Evolutionary conservation across 2,797 vertebrate genomes (phyloP), one percentile per base, ranked within the genome.

Genomic region (Gymnoscopelus microlampas): DNA sequence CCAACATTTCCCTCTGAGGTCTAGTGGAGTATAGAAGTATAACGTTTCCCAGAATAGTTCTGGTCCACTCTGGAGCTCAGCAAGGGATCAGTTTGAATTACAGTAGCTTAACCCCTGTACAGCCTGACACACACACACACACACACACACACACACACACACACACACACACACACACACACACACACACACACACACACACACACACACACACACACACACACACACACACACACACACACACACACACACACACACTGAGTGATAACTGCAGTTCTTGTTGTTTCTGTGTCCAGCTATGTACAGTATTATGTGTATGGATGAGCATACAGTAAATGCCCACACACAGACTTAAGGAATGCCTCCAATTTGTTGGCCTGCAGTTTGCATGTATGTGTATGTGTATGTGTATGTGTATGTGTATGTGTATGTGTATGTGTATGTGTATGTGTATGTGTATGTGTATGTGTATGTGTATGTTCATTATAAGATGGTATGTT

Each of bases 41-140:
- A 44, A 61, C 44, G 51, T 66, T 29, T 80, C 89, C 80, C 67
- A 87, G 79, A 92, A 91, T 91, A 91, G 84, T 77, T 63, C 65
- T 62, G 53, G 51, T 73, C 66, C 71, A 60, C 63, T 82, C 54
- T 77, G 82, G 39, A 87, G 79, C 80, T 88, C 82, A 73, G 78
- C 71, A 64, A 24, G 44, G 86, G 88, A 90, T 91, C 86, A 89
- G 72, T 39, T 71, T 78, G 76, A 74, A 44, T 44, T 44, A 44
- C 39, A 87, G 71, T 74, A 90, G 91, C 95, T 96, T 91, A 94
- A 87, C 88, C 84, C 75, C 73, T 73, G 79, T 67, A 32, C 72
- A 73, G 78, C 73, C 80, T 79, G 61, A 57, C 32, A 12, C 78
- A 57, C 62, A 50, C 62, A 53, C 51, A 29, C 70, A 35, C 64